Evolutionary conservation across 1,140 invertebrate species (phyloP).

Genomic region (Uloborus diversus): DNA sequence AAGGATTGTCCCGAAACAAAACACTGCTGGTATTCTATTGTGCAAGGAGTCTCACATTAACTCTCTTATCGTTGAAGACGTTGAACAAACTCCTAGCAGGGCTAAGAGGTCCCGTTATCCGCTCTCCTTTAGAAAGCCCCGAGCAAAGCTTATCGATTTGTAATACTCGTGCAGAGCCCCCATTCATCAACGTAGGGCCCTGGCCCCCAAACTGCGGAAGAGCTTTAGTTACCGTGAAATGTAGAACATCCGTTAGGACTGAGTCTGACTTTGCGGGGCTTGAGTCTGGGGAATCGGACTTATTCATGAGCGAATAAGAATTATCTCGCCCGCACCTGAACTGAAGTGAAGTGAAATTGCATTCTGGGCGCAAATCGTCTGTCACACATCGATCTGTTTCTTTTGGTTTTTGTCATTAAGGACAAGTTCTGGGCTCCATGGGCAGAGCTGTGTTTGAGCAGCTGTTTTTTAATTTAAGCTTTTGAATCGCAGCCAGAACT

Average conservation of each 20-base stretch:
- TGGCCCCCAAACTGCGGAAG: slow-evolving; percentile 15
- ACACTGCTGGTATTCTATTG: no score
- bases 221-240: slow-evolving; percentile 37
- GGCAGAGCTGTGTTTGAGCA: no score
- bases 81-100: neutral
- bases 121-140: slow-evolving; percentile 7
- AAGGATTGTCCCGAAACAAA: neutral
- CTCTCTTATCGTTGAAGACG: neutral
- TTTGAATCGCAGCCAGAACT: no score
- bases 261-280: neutral
- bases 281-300: slow-evolving; percentile 9
- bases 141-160: slow-evolving; percentile 48
- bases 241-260: neutral
- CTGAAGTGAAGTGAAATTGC: slow-evolving; percentile 2
- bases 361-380: neutral
- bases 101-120: slow-evolving; percentile 30
- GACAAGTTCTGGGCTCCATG: no score
- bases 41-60: slow-evolving; percentile 7
- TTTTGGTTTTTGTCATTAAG: no score
- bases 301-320: slow-evolving; percentile 50
- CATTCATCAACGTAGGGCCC: slow-evolving; percentile 33
- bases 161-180: slow-evolving; percentile 46
- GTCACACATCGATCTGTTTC: neutral
- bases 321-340: slow-evolving; percentile 32
- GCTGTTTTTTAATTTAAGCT: no score